Evolutionary conservation across 1,140 invertebrate species (phyloP).

Genomic region (Drosophila takahashii): DNA sequence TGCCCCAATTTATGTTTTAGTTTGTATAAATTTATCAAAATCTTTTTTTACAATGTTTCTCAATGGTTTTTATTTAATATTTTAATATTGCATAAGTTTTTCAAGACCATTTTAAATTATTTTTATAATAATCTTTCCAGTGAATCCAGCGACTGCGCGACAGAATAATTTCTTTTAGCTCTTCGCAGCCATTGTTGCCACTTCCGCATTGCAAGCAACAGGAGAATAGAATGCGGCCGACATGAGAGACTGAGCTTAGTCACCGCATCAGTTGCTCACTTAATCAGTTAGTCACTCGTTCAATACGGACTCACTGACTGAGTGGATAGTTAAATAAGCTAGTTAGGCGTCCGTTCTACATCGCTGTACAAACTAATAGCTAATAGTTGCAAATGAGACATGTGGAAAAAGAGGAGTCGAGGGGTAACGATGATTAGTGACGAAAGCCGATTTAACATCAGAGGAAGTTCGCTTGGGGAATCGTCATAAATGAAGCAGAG

Average conservation of each 20-base stretch:
- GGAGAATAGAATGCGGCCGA: neutral
- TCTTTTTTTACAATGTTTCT: no score
- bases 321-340: conserved; percentile 33
- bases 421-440: conserved; percentile 23
- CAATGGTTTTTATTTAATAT: no score
- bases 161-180: conserved; percentile 17
- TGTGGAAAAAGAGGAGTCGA: conserved; percentile 20
- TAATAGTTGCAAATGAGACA: conserved; percentile 46
- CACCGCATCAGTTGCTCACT: conserved; percentile 39
- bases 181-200: conserved; percentile 36
- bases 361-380: conserved; percentile 57
- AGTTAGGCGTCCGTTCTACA: conserved; percentile 53
- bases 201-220: conserved; percentile 54
- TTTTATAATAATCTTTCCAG: neutral
- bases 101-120: neutral
- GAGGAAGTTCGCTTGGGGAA: neutral
- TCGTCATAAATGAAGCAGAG: neutral
- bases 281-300: conserved; percentile 37
- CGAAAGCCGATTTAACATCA: conserved; percentile 3
- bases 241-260: conserved; percentile 23
- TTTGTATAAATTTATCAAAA: no score
- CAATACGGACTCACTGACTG: conserved; percentile 17
- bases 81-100: no score
- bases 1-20: no score
- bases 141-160: conserved; percentile 2